Base-by-base conservation (phyloP, 2,888 invertebrate species). In the Calliphora vomitoria region DNA sequence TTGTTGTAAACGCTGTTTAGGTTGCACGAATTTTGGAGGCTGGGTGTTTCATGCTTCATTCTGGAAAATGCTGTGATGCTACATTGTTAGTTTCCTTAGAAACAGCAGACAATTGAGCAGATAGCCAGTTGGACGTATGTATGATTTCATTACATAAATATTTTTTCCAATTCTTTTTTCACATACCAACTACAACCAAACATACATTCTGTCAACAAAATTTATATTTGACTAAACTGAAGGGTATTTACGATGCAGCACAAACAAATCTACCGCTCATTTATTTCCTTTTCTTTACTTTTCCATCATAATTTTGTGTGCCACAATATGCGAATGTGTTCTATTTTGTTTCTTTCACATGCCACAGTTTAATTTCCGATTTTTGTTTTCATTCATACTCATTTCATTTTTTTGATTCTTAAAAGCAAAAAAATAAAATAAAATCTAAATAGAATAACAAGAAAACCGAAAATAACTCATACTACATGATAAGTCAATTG, bases 1-100 rank as follows among this genome's bases (percentile, higher is more conserved):
- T 25, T 68, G 25, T 68, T 68, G 60, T 60, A 50, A 50, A 31
- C 25, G 31, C 31, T 31, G 60, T 60, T 60, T 60, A 5, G 13
- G 31, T 50, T 31, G 31, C 60, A 31, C 31, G 31, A 11, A 44
- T 10, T 13, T 10, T 8, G 44, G 11, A 4, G 13, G 0, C 5
- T 31, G 31, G 5, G 3, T 31, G 13, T 11, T 11, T n/a, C n/a
- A n/a, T n/a, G n/a, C n/a, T n/a, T n/a, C n/a, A n/a, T n/a, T n/a
- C n/a, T n/a, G n/a, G n/a, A n/a, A n/a, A n/a, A n/a, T n/a, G n/a
- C n/a, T 13, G 44, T 8, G 5, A 15, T 50, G n/a, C 5, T 50
- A n/a, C 4, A 50, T 15, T n/a, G 15, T 5, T n/a, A 5, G 15
- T 50, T n/a, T 13, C 4, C 15, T 15, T 50, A 50, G 50, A 50